Evolutionary conservation across 1,140 invertebrate species (phyloP).

Genomic region (Archivesica marissinica): DNA sequence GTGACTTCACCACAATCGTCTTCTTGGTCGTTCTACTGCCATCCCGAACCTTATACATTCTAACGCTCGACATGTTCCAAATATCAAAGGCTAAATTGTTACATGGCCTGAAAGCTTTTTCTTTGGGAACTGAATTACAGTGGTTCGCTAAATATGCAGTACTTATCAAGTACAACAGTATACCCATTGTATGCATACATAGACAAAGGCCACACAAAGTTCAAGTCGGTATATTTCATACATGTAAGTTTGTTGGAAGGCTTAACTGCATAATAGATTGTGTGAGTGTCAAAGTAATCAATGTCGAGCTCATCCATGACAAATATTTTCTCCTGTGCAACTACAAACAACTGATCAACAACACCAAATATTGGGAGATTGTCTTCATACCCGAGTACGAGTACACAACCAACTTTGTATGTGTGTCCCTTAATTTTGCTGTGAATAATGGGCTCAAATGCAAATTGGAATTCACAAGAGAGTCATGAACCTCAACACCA

Average conservation of each 20-base stretch:
- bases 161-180: background rate
- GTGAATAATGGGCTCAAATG: background rate
- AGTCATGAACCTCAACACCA: background rate
- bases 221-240: background rate
- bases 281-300: background rate
- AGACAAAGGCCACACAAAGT: background rate
- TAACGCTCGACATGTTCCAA: too few relatives aligned
- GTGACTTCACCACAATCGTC: too few relatives aligned
- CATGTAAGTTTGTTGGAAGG: background rate
- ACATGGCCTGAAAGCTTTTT: too few relatives aligned
- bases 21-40: too few relatives aligned
- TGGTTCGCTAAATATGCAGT: slow-evolving; percentile 27
- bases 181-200: background rate
- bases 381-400: background rate
- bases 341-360: background rate
- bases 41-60: too few relatives aligned
- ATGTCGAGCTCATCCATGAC: background rate
- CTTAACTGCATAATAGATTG: background rate
- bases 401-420: slow-evolving; percentile 8
- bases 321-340: background rate
- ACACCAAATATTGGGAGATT: background rate
- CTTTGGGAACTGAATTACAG: too few relatives aligned
- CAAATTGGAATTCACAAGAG: background rate
- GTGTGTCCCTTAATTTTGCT: slow-evolving; percentile 2
- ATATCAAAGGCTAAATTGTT: too few relatives aligned